Base-by-base conservation (phyloP, 2,797 vertebrate genomes). In the Coreius guichenoti region DNA sequence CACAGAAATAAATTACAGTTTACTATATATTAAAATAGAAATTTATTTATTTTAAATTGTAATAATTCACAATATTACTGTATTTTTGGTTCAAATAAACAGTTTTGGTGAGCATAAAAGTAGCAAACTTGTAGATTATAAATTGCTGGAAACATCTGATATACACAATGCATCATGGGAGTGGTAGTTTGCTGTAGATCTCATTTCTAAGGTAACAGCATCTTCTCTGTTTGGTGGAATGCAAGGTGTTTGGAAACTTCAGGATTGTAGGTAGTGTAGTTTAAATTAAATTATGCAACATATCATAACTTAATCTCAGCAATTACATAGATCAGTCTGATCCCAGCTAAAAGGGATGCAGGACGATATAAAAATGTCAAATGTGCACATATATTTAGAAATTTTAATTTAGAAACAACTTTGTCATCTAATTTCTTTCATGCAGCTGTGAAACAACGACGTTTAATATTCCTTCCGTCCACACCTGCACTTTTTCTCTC, bases 401-500 rank as follows among this genome's bases (percentile, higher is more conserved):
- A 31, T 6, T 54, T 51, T 47, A 29, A 33, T 49, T 51, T 49
- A n/a, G 11, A 68, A 68, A 51, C 63, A 12, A 5, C 79, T 7
- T 39, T 39, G 21, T 19, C 45, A 7, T 49, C 63, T 19, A 29
- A 67, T 26, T n/a, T 36, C 9, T 58, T 67, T 36, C 33, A 31
- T n/a, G 8, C 33, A 36, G 11, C 21, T 36, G 29, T 31, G 9
- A 70, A 70, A 43, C 31, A 29, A 58, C 29, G 3, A 12, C 1
- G 43, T 0, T 21, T 33, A 21, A 51, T 61, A 8, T 26, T 54
- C 65, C 43, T 65, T 83, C 58, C 7, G 2, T 69, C 61, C 58
- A 56, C 82, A 68, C 45, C 36, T 54, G 33, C n/a, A 56, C 11
- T 63, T 63, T 82, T n/a, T 11, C 69, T 74, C 26, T 65, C 54